Conservation (phyloP, 1,140 invertebrate species). For the Eupristina koningsbergeri region DNA sequence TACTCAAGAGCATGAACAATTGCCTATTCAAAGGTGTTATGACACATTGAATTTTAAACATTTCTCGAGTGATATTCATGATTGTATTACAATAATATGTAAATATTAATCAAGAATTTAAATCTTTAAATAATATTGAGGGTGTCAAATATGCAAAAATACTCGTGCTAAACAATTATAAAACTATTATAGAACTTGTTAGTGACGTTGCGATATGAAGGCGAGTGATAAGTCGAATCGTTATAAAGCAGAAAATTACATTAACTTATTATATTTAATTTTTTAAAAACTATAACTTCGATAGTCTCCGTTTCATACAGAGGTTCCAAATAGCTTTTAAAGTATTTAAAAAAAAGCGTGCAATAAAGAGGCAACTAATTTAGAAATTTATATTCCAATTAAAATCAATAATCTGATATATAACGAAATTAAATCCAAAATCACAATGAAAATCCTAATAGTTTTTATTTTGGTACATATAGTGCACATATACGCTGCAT, state of each 20-base stretch:
- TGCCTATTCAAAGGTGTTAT: background rate
- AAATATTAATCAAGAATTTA: background rate
- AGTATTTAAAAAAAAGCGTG: too few relatives aligned
- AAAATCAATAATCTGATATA: too few relatives aligned
- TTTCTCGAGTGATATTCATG: background rate
- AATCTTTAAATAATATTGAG: background rate
- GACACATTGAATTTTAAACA: background rate
- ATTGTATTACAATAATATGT: background rate
- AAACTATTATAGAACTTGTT: background rate
- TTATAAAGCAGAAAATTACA: background rate
- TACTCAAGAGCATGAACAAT: background rate
- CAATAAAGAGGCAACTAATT: too few relatives aligned
- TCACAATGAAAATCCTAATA: too few relatives aligned
- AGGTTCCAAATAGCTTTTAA: background rate
- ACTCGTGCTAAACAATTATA: background rate
- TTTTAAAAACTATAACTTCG: background rate
- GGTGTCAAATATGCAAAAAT: background rate
- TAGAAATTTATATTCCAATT: too few relatives aligned
- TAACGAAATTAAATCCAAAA: too few relatives aligned
- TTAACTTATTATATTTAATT: slow-evolving; percentile 6
- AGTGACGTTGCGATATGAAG: background rate
- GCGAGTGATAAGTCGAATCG: background rate
- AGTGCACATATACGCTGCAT: background rate
- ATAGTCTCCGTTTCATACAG: background rate
- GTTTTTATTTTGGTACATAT: background rate